These are phyloP conservation scores for Chymomyza fuscimana DNA, from an alignment of 2,888 invertebrate genomes.

Conservation along the genomic window DNA sequence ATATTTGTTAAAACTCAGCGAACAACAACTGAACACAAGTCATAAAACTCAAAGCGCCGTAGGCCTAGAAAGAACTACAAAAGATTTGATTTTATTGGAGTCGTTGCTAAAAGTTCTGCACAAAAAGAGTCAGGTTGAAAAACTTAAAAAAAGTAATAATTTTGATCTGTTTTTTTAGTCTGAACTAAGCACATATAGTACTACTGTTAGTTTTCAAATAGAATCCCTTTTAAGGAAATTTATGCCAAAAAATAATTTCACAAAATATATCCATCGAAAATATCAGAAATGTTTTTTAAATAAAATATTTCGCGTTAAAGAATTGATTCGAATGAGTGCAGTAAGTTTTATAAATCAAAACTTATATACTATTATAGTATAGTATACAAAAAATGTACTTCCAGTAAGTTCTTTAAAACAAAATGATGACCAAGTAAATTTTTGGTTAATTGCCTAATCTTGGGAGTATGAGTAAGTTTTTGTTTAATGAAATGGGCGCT, in stretches of 20 bases:
- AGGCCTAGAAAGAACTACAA: neutral
- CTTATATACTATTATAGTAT: too few species aligned
- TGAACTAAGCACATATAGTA: too few species aligned
- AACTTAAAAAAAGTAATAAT: too few species aligned
- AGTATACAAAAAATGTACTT: neutral
- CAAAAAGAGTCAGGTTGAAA: neutral
- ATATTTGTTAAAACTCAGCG: neutral
- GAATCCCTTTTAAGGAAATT: too few species aligned
- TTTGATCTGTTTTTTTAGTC: too few species aligned
- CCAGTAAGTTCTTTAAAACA: neutral
- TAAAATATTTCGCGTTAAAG: neutral
- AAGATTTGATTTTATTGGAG: neutral
- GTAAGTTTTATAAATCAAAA: neutral
- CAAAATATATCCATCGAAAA: too few species aligned
- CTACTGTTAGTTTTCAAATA: too few species aligned
- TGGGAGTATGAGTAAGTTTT: neutral
- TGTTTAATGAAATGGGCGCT: neutral
- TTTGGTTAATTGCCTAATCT: neutral
- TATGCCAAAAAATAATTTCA: too few species aligned
- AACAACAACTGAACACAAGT: conserved; percentile 8
- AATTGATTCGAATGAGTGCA: too few species aligned
- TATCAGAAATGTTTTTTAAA: too few species aligned
- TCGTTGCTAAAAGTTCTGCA: neutral
- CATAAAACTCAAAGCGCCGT: neutral
- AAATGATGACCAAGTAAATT: neutral